These are phyloP conservation scores for Zootoca vivipara DNA, from an alignment of 2,113 vertebrate genomes.

Conservation along the genomic window DNA sequence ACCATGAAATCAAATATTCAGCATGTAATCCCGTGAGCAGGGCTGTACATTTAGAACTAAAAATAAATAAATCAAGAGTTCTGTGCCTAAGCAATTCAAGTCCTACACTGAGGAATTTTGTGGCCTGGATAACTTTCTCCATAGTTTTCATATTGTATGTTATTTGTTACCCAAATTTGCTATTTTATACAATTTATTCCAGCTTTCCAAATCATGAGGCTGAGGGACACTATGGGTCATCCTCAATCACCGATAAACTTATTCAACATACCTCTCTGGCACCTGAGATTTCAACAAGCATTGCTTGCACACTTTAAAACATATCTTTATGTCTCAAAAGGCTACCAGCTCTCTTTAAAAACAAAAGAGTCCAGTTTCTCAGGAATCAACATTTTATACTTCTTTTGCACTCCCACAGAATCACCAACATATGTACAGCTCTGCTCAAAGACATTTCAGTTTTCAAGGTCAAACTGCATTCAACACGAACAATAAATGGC, in stretches of 20 bases:
- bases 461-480: background rate
- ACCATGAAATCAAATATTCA: slow-evolving; percentile 2
- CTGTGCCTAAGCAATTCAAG: background rate
- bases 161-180: background rate
- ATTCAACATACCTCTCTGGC: background rate
- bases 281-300: background rate
- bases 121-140: background rate
- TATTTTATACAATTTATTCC: background rate
- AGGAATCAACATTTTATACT: background rate
- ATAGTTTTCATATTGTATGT: background rate
- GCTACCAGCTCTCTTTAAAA: background rate
- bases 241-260: background rate
- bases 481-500: background rate
- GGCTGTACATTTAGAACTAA: background rate
- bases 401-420: background rate
- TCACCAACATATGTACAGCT: background rate
- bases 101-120: background rate
- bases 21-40: slow-evolving; percentile 7
- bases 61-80: background rate
- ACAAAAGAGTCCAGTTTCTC: background rate
- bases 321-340: background rate
- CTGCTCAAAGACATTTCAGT: background rate
- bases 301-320: background rate
- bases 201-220: background rate
- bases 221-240: background rate